Evolutionary conservation across 2,113 vertebrate genomes (phyloP), one percentile per base, ranked within the genome.

Genomic region (Pogonocichla stellata): DNA sequence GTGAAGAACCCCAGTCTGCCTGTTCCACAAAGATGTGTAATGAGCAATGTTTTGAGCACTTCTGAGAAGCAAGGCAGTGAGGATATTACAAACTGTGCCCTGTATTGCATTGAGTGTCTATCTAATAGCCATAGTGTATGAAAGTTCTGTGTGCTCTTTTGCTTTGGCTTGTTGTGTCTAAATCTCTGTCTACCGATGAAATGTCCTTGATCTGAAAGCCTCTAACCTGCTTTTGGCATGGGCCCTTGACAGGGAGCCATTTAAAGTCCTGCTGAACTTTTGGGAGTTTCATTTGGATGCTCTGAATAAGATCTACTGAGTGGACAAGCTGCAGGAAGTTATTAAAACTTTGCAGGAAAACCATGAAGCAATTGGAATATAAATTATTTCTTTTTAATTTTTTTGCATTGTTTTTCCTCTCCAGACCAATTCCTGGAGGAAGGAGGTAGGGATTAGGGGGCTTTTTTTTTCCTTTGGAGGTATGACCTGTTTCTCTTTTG

Each of bases 161-260:
- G 0, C 54, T 73, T 78, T 42, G 19, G 17, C 38, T 66, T 66
- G 72, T 73, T 47, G 7, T 48, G 16, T 65, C 56, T 58, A 17
- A 66, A 22, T 57, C 23, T 86, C 34, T 67, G 0, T 29, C 19
- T 62, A 31, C 19, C 25, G 5, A 1, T 62, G 53, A 64, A 87
- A 79, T 79, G 36, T 10, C 18, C 36, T 36, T 56, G 5, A 33
- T 70, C 25, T 8, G 3, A 36, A 91, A 69, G 31, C 45, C 25
- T 70, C 9, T 65, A 54, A 29, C 33, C 29, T 78, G 51, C 51
- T 71, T 75, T 67, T 81, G 61, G 16, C 24, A 7, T 38, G 17
- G 34, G 17, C 24, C 18, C 45, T 75, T 3, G 3, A 33, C 24
- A 69, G 40, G 6, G 10, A 81, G 12, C 14, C 0, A 0, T 64